Conservation (phyloP, 2,888 invertebrate species). For the Cephalotes varians region DNA sequence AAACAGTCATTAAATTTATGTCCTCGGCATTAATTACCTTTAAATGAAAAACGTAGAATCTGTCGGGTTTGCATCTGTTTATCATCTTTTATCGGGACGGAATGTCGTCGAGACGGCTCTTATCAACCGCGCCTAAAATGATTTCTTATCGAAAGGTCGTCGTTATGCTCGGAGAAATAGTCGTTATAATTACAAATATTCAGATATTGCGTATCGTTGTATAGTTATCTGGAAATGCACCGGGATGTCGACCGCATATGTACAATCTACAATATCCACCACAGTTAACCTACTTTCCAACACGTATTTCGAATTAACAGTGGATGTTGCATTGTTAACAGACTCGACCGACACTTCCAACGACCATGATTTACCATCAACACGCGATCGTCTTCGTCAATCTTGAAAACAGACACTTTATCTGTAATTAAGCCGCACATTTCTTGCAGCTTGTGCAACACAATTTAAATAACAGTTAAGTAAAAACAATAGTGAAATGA, state of each 20-base stretch:
- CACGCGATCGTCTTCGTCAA: not conserved
- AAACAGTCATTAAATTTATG: conserved; percentile 18
- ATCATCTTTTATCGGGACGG: conserved; percentile 15
- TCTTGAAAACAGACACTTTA: conserved; percentile 31
- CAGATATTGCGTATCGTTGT: conserved; percentile 34
- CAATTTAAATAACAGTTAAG: not conserved
- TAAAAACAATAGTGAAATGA: not conserved
- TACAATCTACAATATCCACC: conserved; percentile 27
- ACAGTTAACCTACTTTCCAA: conserved; percentile 57
- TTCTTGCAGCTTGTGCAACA: too few relatives aligned
- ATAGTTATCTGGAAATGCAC: conserved; percentile 44
- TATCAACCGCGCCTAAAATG: conserved; percentile 30
- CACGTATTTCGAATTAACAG: conserved; percentile 46
- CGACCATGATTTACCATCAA: conserved; percentile 31
- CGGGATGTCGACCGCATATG: not conserved
- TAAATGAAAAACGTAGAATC: not conserved
- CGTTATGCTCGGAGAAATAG: not conserved
- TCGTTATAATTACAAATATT: conserved; percentile 39
- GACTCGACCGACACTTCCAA: conserved; percentile 12
- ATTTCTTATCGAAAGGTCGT: conserved; percentile 34
- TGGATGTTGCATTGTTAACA: conserved; percentile 55
- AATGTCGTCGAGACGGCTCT: not conserved
- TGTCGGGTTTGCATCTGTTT: not conserved
- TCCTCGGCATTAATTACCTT: not conserved
- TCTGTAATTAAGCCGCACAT: not conserved